phyloP scores from a whole-genome alignment of 2,113 vertebrate species.

The Gymnocephalus cernua region DNA sequence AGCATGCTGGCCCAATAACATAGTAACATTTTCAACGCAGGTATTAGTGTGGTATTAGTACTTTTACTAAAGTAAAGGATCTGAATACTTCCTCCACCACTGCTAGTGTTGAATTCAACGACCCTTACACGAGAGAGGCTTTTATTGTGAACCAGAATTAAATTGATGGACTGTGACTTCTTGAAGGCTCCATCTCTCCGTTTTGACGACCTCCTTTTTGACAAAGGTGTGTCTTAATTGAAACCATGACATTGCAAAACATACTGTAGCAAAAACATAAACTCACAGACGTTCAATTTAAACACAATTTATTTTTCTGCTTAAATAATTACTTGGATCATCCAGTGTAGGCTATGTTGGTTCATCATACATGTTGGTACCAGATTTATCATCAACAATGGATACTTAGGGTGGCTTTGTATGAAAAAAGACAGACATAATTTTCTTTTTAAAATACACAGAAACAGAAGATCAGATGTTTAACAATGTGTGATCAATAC shows the following conservation, averaged over 20 bases:
- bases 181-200: not conserved
- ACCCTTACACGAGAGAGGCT: not conserved
- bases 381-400: conserved; percentile 88
- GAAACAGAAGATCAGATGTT: conserved; percentile 46
- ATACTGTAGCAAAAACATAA: not conserved
- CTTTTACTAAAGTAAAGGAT: not conserved
- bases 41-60: not conserved
- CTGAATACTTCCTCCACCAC: not conserved
- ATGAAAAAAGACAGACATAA: conserved; percentile 88
- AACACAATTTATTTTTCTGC: conserved; percentile 99
- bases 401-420: conserved; percentile 88
- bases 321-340: conserved; percentile 99
- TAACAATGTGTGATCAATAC: conserved; percentile 26
- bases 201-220: not conserved
- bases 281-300: conserved; percentile 80
- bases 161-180: no score
- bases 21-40: no score
- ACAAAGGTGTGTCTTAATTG: not conserved
- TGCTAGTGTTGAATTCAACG: not conserved
- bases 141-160: not conserved
- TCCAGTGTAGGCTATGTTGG: conserved; percentile 95
- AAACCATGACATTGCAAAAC: not conserved
- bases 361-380: conserved; percentile 94
- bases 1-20: no score
- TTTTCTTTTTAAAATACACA: conserved; percentile 34